Base-by-base conservation (phyloP, 2,797 vertebrate genomes). In the Schizopygopsis pylzovi region DNA sequence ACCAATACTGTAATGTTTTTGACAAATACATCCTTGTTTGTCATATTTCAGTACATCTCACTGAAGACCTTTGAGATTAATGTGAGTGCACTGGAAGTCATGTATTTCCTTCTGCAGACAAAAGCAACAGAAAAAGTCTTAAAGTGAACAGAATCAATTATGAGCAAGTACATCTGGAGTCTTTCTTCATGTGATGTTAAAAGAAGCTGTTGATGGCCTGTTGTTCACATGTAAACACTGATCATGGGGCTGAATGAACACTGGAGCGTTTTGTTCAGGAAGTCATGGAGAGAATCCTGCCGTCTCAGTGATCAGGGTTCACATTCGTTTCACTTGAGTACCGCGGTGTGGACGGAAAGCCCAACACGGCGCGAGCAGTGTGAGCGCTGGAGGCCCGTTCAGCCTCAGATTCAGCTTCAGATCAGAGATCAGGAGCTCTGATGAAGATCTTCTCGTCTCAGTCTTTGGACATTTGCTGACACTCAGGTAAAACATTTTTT, bases 231-330 rank as follows among this genome's bases (percentile, higher is more conserved):
- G 82, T 82, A 81, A 59, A 81, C 41, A 37, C 49, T 77, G 81
- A 83, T 89, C 89, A 91, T 90, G 87, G 65, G 85, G 80, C n/a
- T 83, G 37, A 77, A 43, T 2, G 59, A 88, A 87, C 87, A 89
- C 39, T 81, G 49, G 18, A 41, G 25, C 8, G 16, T 25, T 25
- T 84, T 73, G 75, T 89, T 70, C 49, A 84, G 79, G 20, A 47
- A 47, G 65, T 77, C 87, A 89, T 39, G 87, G 75, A 84, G 6
- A 80, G 37, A 79, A 47, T 70, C 25, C 54, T 4, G 33, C 37
- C 4, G 10, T 41, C 16, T 49, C 56, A 41, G 6, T 52, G 33
- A 43, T 70, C 33, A 45, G 49, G 67, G 68, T 41, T 71, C 20
- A 33, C 75, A 81, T 89, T 90, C 11, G 86, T 77, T 47, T 86